Conservation (phyloP, 2,797 vertebrate species). For the Poliocrania exsul region DNA sequence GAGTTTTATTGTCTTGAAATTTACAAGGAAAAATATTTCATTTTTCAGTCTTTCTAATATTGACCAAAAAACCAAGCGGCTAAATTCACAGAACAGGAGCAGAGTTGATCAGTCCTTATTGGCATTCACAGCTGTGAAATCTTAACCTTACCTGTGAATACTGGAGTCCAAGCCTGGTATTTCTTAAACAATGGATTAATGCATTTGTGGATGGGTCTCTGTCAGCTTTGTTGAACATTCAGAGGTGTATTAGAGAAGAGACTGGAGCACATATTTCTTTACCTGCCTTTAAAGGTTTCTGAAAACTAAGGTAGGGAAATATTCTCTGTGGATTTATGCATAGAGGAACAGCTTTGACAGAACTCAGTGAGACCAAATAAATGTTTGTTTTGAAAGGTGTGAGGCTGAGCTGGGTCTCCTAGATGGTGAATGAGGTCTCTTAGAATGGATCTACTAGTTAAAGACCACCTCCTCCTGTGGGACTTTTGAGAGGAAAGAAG, state of each 20-base stretch:
- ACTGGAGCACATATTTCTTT: not conserved
- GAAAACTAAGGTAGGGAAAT: not conserved
- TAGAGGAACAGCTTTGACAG: not conserved
- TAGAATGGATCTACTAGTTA: not conserved
- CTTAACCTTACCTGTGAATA: not conserved
- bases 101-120: not conserved
- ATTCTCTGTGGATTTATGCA: not conserved
- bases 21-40: not conserved
- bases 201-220: not conserved
- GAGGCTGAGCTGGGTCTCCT: not conserved
- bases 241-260: not conserved
- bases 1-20: not conserved
- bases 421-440: accelerated
- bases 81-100: not conserved
- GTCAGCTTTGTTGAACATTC: not conserved
- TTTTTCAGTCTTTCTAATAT: not conserved
- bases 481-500: not conserved
- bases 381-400: not conserved
- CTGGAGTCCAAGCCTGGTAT: not conserved
- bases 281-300: not conserved
- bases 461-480: not conserved
- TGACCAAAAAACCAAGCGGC: not conserved
- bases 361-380: not conserved
- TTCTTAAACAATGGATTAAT: not conserved
- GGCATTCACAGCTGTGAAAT: not conserved